Percentiles rank a stretch among this genome's conserved stretches.
Conservation (phyloP, 2,113 vertebrate species). For the Terrapene triunguis region DNA sequence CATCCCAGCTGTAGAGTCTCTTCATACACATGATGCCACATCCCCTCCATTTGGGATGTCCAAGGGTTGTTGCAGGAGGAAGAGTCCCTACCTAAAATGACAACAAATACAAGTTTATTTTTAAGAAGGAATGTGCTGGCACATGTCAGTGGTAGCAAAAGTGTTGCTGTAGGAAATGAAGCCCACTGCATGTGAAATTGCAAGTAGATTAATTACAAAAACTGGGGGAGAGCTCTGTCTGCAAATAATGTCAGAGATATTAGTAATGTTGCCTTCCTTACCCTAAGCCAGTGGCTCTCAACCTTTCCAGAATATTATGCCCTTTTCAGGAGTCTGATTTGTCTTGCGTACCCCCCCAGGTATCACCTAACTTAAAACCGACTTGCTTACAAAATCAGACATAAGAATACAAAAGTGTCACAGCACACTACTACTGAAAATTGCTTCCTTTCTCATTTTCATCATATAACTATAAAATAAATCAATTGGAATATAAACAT, state of each 20-base stretch:
- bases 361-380: too few relatives aligned
- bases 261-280: fast-evolving
- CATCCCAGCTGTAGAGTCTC: too few relatives aligned
- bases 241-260: background rate
- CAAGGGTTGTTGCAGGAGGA: background rate
- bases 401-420: too few relatives aligned
- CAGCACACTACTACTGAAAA: too few relatives aligned
- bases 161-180: background rate
- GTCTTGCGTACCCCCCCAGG: too few relatives aligned
- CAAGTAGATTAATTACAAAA: background rate
- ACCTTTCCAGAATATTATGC: too few relatives aligned
- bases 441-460: too few relatives aligned
- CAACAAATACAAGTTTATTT: background rate
- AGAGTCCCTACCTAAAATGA: background rate
- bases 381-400: too few relatives aligned
- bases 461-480: too few relatives aligned
- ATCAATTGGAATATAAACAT: too few relatives aligned
- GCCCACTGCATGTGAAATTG: background rate
- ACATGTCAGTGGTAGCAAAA: background rate
- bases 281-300: background rate
- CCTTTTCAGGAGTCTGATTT: too few relatives aligned
- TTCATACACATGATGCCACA: background rate
- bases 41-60: background rate
- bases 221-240: background rate
- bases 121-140: background rate